phyloP scores from a whole-genome alignment of 2,888 invertebrate genomes.

The Pardosa pseudoannulata region DNA sequence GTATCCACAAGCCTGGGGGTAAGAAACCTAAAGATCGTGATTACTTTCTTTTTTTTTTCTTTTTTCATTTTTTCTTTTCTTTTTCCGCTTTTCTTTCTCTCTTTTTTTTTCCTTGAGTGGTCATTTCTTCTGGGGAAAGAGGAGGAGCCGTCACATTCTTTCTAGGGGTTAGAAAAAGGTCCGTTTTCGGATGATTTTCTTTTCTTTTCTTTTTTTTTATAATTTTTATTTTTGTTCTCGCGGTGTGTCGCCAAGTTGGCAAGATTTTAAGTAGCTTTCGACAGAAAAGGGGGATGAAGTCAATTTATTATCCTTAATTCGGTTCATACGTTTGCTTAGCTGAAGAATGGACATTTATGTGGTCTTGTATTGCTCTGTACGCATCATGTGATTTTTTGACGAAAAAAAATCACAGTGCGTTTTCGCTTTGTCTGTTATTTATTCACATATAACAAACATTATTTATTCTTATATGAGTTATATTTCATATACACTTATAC shows the following conservation, averaged over 20 bases:
- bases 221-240: neutral
- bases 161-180: conserved; percentile 30
- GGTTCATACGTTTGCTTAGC: too few species aligned
- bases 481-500: too few species aligned
- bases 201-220: neutral
- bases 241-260: conserved; percentile 2
- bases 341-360: too few species aligned
- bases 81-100: conserved; percentile 11
- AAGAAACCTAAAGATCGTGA: conserved; percentile 61
- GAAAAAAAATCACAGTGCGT: too few species aligned
- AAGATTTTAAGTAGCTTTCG: conserved; percentile 12
- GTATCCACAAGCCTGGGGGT: conserved; percentile 51
- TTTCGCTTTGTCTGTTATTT: too few species aligned
- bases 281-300: neutral
- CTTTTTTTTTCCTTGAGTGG: conserved; percentile 25
- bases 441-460: too few species aligned
- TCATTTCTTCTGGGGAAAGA: conserved; percentile 64
- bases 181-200: conserved; percentile 39
- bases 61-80: neutral
- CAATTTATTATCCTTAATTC: conserved; percentile 4
- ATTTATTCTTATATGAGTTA: too few species aligned
- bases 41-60: conserved; percentile 50
- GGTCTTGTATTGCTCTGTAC: too few species aligned
- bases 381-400: too few species aligned
- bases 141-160: conserved; percentile 70